phyloP scores from a whole-genome alignment of 2,113 vertebrate genomes.

The Maylandia zebra region DNA sequence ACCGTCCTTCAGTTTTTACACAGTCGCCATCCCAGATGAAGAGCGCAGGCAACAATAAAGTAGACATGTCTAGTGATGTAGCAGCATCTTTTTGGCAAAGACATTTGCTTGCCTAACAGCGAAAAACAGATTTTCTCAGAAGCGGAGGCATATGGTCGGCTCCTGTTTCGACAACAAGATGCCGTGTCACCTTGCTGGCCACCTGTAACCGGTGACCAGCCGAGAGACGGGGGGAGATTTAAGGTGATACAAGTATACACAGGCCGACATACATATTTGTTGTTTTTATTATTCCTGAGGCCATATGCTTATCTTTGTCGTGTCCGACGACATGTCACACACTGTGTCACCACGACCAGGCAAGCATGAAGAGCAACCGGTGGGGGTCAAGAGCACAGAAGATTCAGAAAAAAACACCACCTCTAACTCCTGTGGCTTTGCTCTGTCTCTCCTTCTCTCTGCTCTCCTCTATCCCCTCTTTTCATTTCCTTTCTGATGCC shows the following conservation, averaged over 20 bases:
- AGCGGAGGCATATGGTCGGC: slow-evolving; percentile 48
- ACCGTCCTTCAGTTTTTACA: neutral
- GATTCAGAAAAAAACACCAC: neutral
- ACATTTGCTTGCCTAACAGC: slow-evolving; percentile 49
- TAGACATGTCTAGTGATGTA: slow-evolving; percentile 17
- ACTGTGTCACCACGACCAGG: slow-evolving; percentile 33
- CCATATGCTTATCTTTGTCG: slow-evolving; percentile 62
- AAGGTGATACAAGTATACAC: slow-evolving; percentile 2
- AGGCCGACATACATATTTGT: slow-evolving; percentile 40
- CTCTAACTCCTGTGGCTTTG: neutral
- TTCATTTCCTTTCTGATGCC: slow-evolving; percentile 35
- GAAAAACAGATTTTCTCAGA: slow-evolving; percentile 55
- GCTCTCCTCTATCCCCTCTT: neutral
- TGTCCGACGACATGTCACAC: slow-evolving; percentile 51
- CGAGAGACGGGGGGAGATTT: neutral
- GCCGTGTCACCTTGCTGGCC: slow-evolving; percentile 64
- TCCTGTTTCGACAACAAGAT: slow-evolving; percentile 52
- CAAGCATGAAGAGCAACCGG: slow-evolving; percentile 48
- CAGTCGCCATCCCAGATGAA: slow-evolving; percentile 10
- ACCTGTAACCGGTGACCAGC: slow-evolving; percentile 55
- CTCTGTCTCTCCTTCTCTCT: neutral
- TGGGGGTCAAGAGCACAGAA: slow-evolving; percentile 39
- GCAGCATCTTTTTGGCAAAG: slow-evolving; percentile 33
- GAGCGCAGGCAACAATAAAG: slow-evolving; percentile 23
- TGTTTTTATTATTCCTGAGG: slow-evolving; percentile 34